Evolutionary conservation across 2,888 invertebrate species (phyloP).

Genomic region (Stenodema calcarata): DNA sequence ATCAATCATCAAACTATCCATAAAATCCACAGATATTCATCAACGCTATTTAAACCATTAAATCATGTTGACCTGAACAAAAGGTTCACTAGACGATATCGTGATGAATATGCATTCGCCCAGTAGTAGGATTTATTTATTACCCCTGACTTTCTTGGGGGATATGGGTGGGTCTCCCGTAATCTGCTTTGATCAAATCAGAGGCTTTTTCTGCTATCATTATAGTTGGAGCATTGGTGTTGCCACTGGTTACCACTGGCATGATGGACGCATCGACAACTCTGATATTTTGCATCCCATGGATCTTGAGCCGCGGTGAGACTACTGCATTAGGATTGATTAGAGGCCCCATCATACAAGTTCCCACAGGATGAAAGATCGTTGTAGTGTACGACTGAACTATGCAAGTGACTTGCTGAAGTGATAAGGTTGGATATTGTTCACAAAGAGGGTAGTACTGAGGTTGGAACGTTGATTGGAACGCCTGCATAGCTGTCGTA

Average conservation of each 20-base stretch:
- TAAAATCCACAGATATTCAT: too few relatives aligned
- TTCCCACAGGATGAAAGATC: conserved; percentile 57
- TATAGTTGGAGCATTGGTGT: conserved; percentile 60
- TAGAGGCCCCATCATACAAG: conserved; percentile 59
- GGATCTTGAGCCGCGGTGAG: conserved; percentile 57
- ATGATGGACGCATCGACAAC: conserved; percentile 61
- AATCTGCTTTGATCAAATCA: conserved; percentile 54
- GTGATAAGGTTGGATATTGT: conserved; percentile 50
- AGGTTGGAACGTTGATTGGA: conserved; percentile 54
- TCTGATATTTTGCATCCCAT: conserved; percentile 59
- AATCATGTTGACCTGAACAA: too few relatives aligned
- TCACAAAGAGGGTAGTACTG: conserved; percentile 54
- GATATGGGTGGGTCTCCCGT: background rate
- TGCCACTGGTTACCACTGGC: conserved; percentile 60
- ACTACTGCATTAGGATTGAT: conserved; percentile 58
- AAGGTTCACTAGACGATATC: too few relatives aligned
- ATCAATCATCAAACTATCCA: too few relatives aligned
- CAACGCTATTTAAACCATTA: too few relatives aligned
- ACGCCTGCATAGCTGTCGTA: conserved; percentile 55
- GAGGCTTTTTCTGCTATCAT: conserved; percentile 61
- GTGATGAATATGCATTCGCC: too few relatives aligned
- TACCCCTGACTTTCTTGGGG: background rate
- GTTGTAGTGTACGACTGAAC: conserved; percentile 68
- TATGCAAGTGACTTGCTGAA: conserved; percentile 63
- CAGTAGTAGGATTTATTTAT: too few relatives aligned